These are phyloP conservation scores for Drosophila paranaensis DNA, from an alignment of 2,888 invertebrate genomes.

Conservation along the genomic window DNA sequence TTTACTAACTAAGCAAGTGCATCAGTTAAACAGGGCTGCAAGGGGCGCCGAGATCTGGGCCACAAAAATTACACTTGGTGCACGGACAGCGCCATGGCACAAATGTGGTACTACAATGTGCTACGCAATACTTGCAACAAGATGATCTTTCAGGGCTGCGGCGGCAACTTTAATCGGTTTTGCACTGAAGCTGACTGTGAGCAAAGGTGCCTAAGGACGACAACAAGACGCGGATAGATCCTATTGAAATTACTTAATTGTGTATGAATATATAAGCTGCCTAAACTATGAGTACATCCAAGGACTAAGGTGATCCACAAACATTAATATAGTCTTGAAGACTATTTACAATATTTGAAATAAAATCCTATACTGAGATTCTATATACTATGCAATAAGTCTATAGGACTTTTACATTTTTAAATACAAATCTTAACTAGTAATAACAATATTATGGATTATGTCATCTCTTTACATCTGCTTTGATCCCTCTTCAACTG, in stretches of 20 bases:
- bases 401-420: not conserved
- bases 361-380: not conserved
- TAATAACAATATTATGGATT: not conserved
- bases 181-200: conserved; percentile 20
- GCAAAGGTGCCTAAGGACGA: not conserved
- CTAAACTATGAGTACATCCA: no score
- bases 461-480: not conserved
- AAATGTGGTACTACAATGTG: conserved; percentile 32
- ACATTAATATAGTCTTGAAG: not conserved
- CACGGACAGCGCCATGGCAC: not conserved
- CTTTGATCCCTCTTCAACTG: not conserved
- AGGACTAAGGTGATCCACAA: not conserved
- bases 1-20: not conserved
- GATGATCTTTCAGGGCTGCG: conserved; percentile 34
- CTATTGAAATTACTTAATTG: not conserved
- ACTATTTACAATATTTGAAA: not conserved
- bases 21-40: conserved; percentile 5
- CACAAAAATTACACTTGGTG: conserved; percentile 20
- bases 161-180: conserved; percentile 44
- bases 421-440: not conserved
- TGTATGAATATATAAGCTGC: no score
- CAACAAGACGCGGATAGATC: not conserved
- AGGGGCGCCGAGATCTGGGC: conserved; percentile 9
- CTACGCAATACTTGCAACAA: not conserved
- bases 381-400: not conserved